Conservation (phyloP, 2,888 invertebrate genomes). For the Dimorphilus gyrociliatus region DNA sequence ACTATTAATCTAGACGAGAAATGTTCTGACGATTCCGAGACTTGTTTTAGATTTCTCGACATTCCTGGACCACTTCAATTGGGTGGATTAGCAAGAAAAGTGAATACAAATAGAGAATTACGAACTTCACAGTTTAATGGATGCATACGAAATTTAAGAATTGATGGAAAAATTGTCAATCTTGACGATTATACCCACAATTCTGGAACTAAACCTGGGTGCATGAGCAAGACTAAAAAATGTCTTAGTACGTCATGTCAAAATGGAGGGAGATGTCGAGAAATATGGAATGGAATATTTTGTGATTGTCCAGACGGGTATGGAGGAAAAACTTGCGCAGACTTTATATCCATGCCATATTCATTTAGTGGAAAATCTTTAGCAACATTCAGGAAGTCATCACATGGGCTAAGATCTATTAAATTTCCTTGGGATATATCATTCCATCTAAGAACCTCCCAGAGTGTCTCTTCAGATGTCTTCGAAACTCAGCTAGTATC, state of each 20-base stretch:
- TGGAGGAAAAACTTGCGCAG: slow-evolving; percentile 80
- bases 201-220: slow-evolving; percentile 13
- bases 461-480: no score
- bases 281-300: slow-evolving; percentile 71
- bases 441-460: no score
- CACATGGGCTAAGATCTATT: no score
- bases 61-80: slow-evolving; percentile 73
- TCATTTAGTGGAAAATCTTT: no score
- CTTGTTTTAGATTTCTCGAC: slow-evolving; percentile 59
- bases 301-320: slow-evolving; percentile 61
- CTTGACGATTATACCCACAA: slow-evolving; percentile 45
- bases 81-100: slow-evolving; percentile 58
- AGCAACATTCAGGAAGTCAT: no score
- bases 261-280: slow-evolving; percentile 63
- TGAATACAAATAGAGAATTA: slow-evolving; percentile 1
- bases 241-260: slow-evolving; percentile 62
- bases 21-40: slow-evolving; percentile 40
- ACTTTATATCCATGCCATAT: no score
- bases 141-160: slow-evolving; percentile 69
- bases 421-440: no score
- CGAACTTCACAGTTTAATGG: slow-evolving; percentile 55
- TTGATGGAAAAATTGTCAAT: slow-evolving; percentile 72
- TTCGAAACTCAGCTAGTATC: no score
- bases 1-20: slow-evolving; percentile 15
- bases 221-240: neutral